These are phyloP conservation scores for Okamejei kenojei DNA, from an alignment of 2,797 vertebrate genomes.

Conservation along the genomic window DNA sequence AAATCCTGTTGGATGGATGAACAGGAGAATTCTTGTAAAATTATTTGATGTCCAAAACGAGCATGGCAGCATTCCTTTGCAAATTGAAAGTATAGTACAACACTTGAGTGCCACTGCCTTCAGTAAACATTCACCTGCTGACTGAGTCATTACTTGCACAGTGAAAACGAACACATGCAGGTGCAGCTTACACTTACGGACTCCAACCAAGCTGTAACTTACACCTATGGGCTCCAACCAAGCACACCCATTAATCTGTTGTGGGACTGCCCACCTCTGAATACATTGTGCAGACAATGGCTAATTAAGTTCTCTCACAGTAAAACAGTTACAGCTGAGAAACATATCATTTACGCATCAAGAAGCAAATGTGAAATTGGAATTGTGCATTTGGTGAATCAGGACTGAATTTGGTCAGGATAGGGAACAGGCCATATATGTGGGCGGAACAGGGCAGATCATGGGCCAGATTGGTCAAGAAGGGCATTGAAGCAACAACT, in stretches of 20 bases:
- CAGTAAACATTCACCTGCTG: neutral
- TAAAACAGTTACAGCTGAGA: neutral
- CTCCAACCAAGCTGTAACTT: neutral
- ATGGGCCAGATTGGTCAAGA: too few relatives aligned
- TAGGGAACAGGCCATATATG: neutral
- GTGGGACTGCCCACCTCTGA: neutral
- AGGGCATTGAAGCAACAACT: too few relatives aligned
- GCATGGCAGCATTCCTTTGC: neutral
- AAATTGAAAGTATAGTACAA: neutral
- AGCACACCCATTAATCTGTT: neutral
- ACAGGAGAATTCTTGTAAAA: neutral
- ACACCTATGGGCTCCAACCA: neutral
- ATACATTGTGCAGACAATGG: neutral
- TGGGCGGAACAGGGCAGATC: too few relatives aligned
- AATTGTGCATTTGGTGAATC: neutral
- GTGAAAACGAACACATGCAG: neutral
- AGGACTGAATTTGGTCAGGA: neutral
- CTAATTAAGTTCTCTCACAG: neutral
- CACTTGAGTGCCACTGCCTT: neutral
- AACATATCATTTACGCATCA: neutral
- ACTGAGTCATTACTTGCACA: neutral
- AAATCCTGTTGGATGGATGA: neutral
- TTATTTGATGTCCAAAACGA: neutral
- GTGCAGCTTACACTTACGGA: neutral
- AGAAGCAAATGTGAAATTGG: neutral